A percentile compares a stretch with the other conserved stretches of the same genome.
Evolutionary conservation across 2,888 invertebrate genomes (phyloP).

Genomic region (Stenotaenia linearis): DNA sequence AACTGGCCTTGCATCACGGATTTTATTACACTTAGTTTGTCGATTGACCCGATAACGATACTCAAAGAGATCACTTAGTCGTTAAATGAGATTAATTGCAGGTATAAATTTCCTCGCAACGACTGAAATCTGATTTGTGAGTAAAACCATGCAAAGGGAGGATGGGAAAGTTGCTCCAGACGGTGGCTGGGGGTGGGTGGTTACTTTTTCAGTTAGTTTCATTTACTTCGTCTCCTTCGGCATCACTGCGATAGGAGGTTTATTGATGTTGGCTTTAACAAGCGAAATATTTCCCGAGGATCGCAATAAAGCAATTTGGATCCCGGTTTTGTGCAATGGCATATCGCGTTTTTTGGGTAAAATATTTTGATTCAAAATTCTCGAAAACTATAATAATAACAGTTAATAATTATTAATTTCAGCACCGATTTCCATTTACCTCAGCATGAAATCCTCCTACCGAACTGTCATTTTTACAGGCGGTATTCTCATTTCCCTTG

Average conservation of each 20-base stretch:
- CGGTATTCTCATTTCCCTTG: neutral
- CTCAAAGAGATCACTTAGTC: no score
- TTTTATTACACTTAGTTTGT: no score
- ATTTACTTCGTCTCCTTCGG: slow-evolving; percentile 14
- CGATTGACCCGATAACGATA: no score
- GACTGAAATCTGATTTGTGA: no score
- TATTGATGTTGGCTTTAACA: neutral
- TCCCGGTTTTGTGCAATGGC: neutral
- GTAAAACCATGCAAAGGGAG: no score
- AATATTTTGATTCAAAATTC: neutral
- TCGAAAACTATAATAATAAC: neutral
- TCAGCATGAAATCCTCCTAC: neutral
- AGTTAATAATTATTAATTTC: neutral
- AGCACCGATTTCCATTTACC: neutral
- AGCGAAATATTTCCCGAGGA: neutral
- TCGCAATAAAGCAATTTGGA: neutral
- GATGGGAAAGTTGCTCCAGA: neutral
- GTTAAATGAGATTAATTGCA: no score
- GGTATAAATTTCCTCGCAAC: no score
- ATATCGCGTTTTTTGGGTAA: neutral
- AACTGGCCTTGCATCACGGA: no score
- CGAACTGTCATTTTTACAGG: neutral
- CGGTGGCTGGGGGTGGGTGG: slow-evolving; percentile 26
- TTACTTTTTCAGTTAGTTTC: neutral
- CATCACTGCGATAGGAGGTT: neutral